Percentiles rank a stretch among this genome's conserved stretches.
Conservation (phyloP, 2,797 vertebrate genomes). For the Ambastaia sidthimunki region DNA sequence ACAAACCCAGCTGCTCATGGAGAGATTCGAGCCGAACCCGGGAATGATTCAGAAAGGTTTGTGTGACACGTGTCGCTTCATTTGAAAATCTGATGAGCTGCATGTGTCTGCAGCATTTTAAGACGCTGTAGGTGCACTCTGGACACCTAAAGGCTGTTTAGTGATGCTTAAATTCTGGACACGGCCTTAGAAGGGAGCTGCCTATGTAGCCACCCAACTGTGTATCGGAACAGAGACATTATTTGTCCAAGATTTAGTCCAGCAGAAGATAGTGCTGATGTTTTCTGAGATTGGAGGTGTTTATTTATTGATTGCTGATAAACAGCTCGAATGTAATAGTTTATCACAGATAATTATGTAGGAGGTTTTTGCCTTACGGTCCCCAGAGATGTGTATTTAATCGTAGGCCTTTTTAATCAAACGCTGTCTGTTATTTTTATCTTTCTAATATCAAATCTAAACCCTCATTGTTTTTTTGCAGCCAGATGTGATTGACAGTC, state of each 20-base stretch:
- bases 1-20: constrained; percentile 90
- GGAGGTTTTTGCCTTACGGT: neutral
- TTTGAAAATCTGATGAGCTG: neutral
- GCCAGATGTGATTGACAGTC: neutral
- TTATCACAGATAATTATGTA: neutral
- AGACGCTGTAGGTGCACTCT: neutral
- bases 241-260: no score
- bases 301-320: neutral
- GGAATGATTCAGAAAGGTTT: constrained; percentile 87
- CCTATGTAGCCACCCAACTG: no score
- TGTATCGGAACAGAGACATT: no score
- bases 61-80: constrained; percentile 12
- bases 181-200: no score
- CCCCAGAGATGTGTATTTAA: neutral
- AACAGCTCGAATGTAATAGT: neutral
- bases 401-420: neutral
- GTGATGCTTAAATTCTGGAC: no score
- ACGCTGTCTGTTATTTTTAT: neutral
- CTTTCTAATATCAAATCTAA: constrained; percentile 6
- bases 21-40: constrained; percentile 88
- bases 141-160: no score
- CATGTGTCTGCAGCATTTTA: neutral
- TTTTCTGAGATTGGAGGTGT: neutral
- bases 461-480: constrained; percentile 7
- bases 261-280: neutral